phyloP scores from a whole-genome alignment of 2,113 vertebrate species.

The Odocoileus hemionus region DNA sequence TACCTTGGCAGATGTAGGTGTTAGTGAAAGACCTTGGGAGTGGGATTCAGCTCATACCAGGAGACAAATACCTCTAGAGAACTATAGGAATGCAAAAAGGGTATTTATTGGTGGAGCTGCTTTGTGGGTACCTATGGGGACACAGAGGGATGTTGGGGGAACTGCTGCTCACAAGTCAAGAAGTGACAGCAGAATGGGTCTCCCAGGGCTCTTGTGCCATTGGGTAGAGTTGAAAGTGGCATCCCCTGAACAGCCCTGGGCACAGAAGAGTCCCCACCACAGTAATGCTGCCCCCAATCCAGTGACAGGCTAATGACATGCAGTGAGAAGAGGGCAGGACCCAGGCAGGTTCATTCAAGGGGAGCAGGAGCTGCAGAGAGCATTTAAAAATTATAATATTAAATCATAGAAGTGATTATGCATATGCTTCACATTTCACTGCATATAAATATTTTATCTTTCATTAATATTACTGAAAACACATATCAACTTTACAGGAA shows the following conservation, averaged over 20 bases:
- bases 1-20: background rate
- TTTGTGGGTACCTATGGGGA: background rate
- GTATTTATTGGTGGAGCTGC: background rate
- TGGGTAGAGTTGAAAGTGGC: background rate
- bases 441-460: background rate
- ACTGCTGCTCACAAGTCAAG: background rate
- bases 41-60: background rate
- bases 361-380: background rate
- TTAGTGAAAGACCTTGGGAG: background rate
- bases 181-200: background rate
- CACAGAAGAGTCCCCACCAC: background rate
- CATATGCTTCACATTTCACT: background rate
- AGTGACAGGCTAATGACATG: background rate
- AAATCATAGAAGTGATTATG: constrained; percentile 14
- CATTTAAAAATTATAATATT: background rate
- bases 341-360: background rate
- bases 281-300: background rate
- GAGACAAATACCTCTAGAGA: background rate
- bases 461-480: constrained; percentile 30
- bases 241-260: background rate
- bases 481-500: background rate
- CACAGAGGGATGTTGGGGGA: background rate
- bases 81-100: background rate
- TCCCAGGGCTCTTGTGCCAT: background rate
- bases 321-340: background rate